A percentile compares a stretch with the other conserved stretches of the same genome.
Evolutionary conservation across 1,140 invertebrate genomes (phyloP).

Genomic region (Radopholus similis): DNA sequence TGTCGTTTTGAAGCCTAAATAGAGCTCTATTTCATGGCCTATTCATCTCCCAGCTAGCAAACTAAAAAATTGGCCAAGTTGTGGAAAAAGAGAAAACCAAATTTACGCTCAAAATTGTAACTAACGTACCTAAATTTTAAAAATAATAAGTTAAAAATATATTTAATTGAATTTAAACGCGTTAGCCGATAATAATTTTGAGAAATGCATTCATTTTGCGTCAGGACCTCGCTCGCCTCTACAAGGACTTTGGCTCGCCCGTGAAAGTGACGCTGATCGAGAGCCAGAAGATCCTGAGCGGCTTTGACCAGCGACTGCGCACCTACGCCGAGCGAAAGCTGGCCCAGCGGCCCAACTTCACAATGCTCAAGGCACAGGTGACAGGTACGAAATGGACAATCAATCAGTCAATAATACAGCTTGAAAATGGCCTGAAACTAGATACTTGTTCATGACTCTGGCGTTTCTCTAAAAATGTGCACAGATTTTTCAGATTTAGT

Average conservation of each 20-base stretch:
- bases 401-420: background rate
- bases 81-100: no score
- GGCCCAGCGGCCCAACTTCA: constrained; percentile 55
- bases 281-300: constrained; percentile 59
- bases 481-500: no score
- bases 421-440: background rate
- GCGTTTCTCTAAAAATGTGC: no score
- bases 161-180: background rate
- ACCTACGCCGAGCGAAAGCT: constrained; percentile 62
- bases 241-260: constrained; percentile 47
- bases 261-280: constrained; percentile 61
- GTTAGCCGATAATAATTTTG: background rate
- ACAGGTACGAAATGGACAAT: constrained; percentile 42
- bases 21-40: no score
- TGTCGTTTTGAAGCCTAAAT: no score
- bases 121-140: no score
- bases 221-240: constrained; percentile 60
- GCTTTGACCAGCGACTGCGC: constrained; percentile 60
- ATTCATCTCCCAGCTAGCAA: no score
- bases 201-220: background rate
- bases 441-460: no score
- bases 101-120: no score
- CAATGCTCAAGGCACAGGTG: constrained; percentile 57
- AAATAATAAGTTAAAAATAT: background rate
- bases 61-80: no score